These are phyloP conservation scores for Montipora cactus DNA, from an alignment of 64 coral and sea anemone species.

Conservation along the genomic window DNA sequence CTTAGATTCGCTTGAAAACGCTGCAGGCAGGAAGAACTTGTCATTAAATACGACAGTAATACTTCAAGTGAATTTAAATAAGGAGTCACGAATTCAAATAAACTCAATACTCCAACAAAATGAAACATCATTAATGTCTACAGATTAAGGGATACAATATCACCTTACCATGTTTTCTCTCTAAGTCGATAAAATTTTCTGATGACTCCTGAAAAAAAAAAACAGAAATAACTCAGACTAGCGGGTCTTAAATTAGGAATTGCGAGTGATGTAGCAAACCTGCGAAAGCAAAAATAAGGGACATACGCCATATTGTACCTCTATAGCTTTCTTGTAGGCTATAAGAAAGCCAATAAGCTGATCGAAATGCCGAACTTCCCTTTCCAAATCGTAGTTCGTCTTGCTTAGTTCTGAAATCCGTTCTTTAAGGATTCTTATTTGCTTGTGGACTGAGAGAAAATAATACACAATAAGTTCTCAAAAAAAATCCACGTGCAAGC, in stretches of 20 bases:
- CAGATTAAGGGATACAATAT: conserved; percentile 2
- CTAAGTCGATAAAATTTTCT: conserved; percentile 15
- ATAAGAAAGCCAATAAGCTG: conserved; percentile 93
- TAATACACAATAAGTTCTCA: neutral
- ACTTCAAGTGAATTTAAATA: neutral
- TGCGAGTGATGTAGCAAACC: neutral
- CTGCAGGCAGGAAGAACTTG: neutral
- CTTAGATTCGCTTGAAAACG: too few species aligned
- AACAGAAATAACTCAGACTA: neutral
- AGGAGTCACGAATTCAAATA: neutral
- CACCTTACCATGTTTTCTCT: conserved; percentile 20
- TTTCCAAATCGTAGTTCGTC: conserved; percentile 96
- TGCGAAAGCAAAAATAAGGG: neutral
- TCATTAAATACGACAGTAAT: neutral
- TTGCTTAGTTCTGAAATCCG: conserved; percentile 94
- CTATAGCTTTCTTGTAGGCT: conserved; percentile 90
- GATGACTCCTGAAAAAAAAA: conserved; percentile 3
- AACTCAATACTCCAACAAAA: neutral
- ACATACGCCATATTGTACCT: conserved; percentile 48
- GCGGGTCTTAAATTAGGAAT: neutral
- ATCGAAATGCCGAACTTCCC: conserved; percentile 96
- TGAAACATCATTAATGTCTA: neutral
- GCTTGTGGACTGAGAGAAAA: conserved; percentile 74
- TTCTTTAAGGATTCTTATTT: conserved; percentile 82
- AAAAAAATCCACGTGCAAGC: neutral